These are phyloP conservation scores for Cactoblastis cactorum DNA, from an alignment of 2,888 invertebrate genomes.

Conservation along the genomic window DNA sequence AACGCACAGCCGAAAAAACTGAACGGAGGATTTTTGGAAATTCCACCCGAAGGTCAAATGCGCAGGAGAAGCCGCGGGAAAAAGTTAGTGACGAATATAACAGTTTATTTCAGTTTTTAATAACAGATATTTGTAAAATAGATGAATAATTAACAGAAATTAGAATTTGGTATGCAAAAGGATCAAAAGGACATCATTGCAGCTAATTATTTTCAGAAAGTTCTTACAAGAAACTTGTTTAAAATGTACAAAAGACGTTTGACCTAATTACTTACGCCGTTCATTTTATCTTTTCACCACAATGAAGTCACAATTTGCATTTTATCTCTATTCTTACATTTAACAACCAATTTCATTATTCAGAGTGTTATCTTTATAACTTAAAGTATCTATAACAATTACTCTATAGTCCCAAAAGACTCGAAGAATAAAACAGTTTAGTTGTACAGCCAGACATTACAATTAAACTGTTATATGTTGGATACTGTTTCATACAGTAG, in stretches of 20 bases:
- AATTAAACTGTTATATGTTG: background rate
- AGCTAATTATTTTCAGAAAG: background rate
- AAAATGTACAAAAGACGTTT: background rate
- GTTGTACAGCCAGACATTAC: too few relatives aligned
- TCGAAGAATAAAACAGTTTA: background rate
- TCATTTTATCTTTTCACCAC: background rate
- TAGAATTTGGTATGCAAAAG: too few relatives aligned
- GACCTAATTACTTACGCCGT: background rate
- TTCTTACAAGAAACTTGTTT: background rate
- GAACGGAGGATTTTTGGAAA: too few relatives aligned
- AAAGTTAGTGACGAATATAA: too few relatives aligned
- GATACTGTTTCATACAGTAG: too few relatives aligned
- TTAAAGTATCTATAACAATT: background rate
- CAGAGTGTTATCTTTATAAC: slow-evolving; percentile 3
- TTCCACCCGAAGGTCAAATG: too few relatives aligned
- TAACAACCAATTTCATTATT: slow-evolving; percentile 6
- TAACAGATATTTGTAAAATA: too few relatives aligned
- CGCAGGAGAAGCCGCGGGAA: too few relatives aligned
- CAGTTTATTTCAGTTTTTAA: too few relatives aligned
- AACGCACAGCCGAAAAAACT: too few relatives aligned
- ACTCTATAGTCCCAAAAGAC: background rate
- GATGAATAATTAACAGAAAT: too few relatives aligned
- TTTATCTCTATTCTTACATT: background rate
- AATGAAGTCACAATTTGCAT: background rate
- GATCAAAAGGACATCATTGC: too few relatives aligned